Base-by-base conservation (phyloP, 2,888 invertebrate genomes). In the Tinea trinotella region DNA sequence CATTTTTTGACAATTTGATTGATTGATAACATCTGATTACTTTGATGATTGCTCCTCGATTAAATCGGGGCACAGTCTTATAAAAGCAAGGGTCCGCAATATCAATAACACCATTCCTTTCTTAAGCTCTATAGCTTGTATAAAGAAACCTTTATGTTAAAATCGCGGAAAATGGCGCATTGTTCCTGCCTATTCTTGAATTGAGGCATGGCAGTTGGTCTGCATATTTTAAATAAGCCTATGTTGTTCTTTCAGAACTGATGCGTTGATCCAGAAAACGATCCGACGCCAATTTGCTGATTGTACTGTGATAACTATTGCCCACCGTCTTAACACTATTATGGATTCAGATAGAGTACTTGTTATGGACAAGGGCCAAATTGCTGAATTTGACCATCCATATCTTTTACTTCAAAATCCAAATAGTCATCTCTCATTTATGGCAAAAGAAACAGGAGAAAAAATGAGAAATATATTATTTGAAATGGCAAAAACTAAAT, bases 291-390 rank as follows among this genome's bases (percentile, higher is more conserved):
- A 93, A 71, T 96, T 96, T 66, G 81, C 85, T 4, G 67, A 90
- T 0, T 96, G 95, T 69, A 96, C 96, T 0, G 96, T 97, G 9
- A 76, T 97, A 17, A 97, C 96, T 0, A 95, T 97, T 22, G 97
- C 97, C 2, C 97, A 97, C 76, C 89, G 97, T 22, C 82, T 97
- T 18, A 92, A 96, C 68, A 97, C 97, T 0, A 92, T 97, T 57
- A 96, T 97, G 91, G 96, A 97, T 71, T 94, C 94, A 0, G 94
- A 96, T 76, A 88, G 91, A 50, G 92, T 96, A 10, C 80, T 97
- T 50, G 96, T 97, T 0, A 92, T 97, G 90, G 93, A 94, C 63
- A 89, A 89, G 30, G 97, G 97, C 0, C 68, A 76, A 20, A 89
- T 92, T 13, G 89, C 88, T 52, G 93, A 93, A 77, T 93, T 89